These are phyloP conservation scores for Apolygus lucorum DNA, from an alignment of 1,140 invertebrate species.

Conservation along the genomic window DNA sequence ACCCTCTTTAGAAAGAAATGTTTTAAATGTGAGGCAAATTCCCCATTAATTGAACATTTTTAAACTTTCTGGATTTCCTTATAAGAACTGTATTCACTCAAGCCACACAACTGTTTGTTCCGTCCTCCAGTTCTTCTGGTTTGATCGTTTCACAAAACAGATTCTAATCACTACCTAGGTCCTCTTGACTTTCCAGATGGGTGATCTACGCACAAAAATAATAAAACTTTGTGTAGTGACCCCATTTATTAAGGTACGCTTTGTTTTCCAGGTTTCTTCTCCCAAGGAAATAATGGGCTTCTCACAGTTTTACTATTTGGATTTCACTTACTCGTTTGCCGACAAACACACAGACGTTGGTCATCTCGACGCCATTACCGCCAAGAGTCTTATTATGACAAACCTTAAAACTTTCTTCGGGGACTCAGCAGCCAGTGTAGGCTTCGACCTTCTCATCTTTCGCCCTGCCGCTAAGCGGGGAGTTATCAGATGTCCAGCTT, in stretches of 20 bases:
- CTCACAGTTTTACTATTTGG: neutral
- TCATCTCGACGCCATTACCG: neutral
- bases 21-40: too few species aligned
- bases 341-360: neutral
- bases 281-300: too few species aligned
- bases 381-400: neutral
- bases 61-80: too few species aligned
- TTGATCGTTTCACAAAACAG: too few species aligned
- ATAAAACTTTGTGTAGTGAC: neutral
- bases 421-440: neutral
- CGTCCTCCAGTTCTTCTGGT: too few species aligned
- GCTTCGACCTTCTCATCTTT: neutral
- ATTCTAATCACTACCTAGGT: too few species aligned
- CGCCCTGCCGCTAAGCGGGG: neutral
- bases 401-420: slow-evolving; percentile 1
- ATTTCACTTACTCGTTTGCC: neutral
- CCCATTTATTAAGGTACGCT: neutral
- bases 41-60: too few species aligned
- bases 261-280: neutral
- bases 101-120: too few species aligned
- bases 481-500: neutral
- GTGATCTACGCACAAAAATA: too few species aligned
- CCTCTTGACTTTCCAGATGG: neutral
- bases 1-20: too few species aligned
- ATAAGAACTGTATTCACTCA: too few species aligned